Evolutionary conservation across 92 coral and sea anemone species (phyloP).

Genomic region (Muricea muricata): DNA sequence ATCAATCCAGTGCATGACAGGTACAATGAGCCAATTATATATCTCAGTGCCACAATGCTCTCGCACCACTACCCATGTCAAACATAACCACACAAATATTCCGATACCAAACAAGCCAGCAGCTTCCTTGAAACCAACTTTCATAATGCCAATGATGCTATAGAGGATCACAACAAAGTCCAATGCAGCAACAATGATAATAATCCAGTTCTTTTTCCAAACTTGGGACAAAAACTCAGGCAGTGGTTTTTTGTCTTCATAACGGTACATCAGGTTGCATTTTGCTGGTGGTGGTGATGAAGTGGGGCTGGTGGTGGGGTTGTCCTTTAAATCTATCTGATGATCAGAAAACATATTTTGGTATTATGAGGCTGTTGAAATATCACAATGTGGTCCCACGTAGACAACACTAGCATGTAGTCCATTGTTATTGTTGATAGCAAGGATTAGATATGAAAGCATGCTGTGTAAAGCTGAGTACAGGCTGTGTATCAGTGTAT

Average conservation of each 20-base stretch:
- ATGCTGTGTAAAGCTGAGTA: too few relatives aligned
- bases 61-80: conserved; percentile 77
- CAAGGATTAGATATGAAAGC: too few relatives aligned
- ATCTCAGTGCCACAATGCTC: conserved; percentile 78
- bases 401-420: too few relatives aligned
- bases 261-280: background rate
- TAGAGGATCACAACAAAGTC: conserved; percentile 27
- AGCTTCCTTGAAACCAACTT: conserved; percentile 87
- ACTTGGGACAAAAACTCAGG: background rate
- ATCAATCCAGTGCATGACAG: conserved; percentile 52
- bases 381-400: background rate
- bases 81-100: conserved; percentile 88
- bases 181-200: background rate
- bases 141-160: conserved; percentile 77
- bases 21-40: conserved; percentile 66
- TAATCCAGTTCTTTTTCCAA: conserved; percentile 17
- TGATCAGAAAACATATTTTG: background rate
- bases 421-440: too few relatives aligned
- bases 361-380: too few relatives aligned
- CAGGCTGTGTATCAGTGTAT: too few relatives aligned
- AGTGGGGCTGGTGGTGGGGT: background rate
- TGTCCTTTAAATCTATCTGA: background rate
- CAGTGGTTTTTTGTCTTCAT: conserved; percentile 3
- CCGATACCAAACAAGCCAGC: conserved; percentile 77
- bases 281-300: background rate